Base-by-base conservation (phyloP, 2,888 invertebrate genomes). In the Sarcophaga carnaria region DNA sequence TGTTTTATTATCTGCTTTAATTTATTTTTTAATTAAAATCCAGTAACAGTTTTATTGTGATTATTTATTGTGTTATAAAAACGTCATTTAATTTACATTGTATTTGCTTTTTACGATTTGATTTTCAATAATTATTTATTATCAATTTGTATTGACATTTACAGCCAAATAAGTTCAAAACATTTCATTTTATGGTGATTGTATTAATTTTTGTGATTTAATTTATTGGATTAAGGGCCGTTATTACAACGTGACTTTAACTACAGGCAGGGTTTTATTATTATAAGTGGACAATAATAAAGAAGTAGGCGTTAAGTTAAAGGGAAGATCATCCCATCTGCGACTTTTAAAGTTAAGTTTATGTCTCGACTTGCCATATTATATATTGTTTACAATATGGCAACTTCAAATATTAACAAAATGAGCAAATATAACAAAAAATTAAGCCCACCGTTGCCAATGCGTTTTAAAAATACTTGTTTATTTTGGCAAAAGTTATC, bases 101-200 rank as follows among this genome's bases (percentile, higher is more conserved):
- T 17, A 54, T 67, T 67, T 67, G 45, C 67, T 37, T n/a, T 67
- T 67, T 67, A 54, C 17, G 17, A 54, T 54, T 54, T 14, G 5
- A 54, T 14, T 54, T 54, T 1, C 54, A 54, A 66, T 25, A 66
- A 37, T 67, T 45, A 20, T 20, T 22, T 10, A n/a, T 11, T 63
- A 22, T 45, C 62, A 27, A 20, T 67, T 64, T 64, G 3, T 62
- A 20, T 69, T 66, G 67, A 70, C 70, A 70, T 71, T 49, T 70
- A 71, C 64, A 2, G 49, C 79, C 79, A 79, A 70, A 79, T 79
- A 71, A 25, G 70, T 70, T 78, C 25, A 63, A 47, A n/a, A 37
- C 63, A 37, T 37, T 37, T 37, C 37, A 37, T 37, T 37, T 37
- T 37, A 37, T 37, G 10, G 37, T 37, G 37, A 37, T 37, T 37